These are phyloP conservation scores for Brachypalpus laphriformis DNA, from an alignment of 2,888 invertebrate genomes.

Conservation along the genomic window DNA sequence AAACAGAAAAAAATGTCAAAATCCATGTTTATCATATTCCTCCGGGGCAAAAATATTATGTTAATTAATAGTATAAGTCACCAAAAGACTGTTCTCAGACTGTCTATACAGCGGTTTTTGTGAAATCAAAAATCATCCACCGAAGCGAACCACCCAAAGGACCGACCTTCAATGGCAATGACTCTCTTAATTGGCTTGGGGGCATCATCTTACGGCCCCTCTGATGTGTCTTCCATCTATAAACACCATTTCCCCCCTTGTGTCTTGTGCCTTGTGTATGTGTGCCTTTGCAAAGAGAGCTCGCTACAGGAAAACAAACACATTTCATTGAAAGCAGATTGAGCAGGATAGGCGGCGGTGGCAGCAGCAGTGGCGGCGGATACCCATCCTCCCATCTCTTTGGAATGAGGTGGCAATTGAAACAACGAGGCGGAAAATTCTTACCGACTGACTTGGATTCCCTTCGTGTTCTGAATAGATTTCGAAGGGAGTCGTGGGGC, in stretches of 20 bases:
- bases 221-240: constrained; percentile 64
- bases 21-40: constrained; percentile 21
- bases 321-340: constrained; percentile 50
- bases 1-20: neutral
- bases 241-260: constrained; percentile 47
- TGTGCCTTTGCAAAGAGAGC: neutral
- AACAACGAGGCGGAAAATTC: constrained; percentile 65
- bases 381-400: neutral
- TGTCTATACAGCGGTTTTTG: constrained; percentile 61
- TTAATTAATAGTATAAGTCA: constrained; percentile 38
- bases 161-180: constrained; percentile 65
- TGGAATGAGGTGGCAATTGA: constrained; percentile 61
- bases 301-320: constrained; percentile 56
- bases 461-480: constrained; percentile 8
- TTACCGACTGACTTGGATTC: constrained; percentile 31
- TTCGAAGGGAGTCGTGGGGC: constrained; percentile 35
- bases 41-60: constrained; percentile 28
- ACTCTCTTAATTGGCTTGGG: constrained; percentile 69
- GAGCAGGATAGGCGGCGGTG: constrained; percentile 10
- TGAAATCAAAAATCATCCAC: constrained; percentile 44
- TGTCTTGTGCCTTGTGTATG: neutral
- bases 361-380: neutral
- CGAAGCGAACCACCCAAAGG: constrained; percentile 20
- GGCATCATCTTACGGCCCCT: constrained; percentile 62
- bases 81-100: constrained; percentile 23